phyloP scores from a whole-genome alignment of 2,797 vertebrate genomes.

The Coregonus suidteri region DNA sequence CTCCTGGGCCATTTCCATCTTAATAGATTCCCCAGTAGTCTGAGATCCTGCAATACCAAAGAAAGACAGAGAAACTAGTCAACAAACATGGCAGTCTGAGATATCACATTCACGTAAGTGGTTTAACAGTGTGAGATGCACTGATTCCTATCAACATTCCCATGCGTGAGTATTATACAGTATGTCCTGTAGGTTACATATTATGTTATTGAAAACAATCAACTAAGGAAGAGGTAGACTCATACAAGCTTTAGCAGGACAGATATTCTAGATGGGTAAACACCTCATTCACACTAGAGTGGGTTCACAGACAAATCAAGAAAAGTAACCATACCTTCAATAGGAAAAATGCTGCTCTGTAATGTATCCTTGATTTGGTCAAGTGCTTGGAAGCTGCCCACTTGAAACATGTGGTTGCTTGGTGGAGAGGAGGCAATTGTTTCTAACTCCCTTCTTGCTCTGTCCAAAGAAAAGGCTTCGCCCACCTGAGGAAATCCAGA shows the following conservation, averaged over 20 bases:
- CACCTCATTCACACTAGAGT: too few species aligned
- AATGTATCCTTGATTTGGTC: constrained; percentile 53
- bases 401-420: constrained; percentile 47
- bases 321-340: constrained; percentile 65
- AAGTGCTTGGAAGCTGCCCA: constrained; percentile 59
- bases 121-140: neutral
- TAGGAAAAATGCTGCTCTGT: constrained; percentile 70
- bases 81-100: neutral
- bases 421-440: constrained; percentile 59
- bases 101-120: neutral
- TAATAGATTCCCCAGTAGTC: constrained; percentile 56
- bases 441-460: constrained; percentile 29
- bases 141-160: too few species aligned
- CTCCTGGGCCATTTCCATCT: constrained; percentile 74
- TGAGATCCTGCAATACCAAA: constrained; percentile 62
- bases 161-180: neutral
- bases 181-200: constrained; percentile 1
- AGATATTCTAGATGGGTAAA: too few species aligned
- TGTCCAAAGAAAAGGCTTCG: rapidly evolving
- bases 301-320: neutral
- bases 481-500: constrained; percentile 63
- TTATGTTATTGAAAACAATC: neutral
- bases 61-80: neutral
- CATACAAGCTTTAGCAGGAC: too few species aligned
- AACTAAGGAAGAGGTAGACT: neutral